These are phyloP conservation scores for Dioctria linearis DNA, from an alignment of 2,888 invertebrate genomes.

Conservation along the genomic window DNA sequence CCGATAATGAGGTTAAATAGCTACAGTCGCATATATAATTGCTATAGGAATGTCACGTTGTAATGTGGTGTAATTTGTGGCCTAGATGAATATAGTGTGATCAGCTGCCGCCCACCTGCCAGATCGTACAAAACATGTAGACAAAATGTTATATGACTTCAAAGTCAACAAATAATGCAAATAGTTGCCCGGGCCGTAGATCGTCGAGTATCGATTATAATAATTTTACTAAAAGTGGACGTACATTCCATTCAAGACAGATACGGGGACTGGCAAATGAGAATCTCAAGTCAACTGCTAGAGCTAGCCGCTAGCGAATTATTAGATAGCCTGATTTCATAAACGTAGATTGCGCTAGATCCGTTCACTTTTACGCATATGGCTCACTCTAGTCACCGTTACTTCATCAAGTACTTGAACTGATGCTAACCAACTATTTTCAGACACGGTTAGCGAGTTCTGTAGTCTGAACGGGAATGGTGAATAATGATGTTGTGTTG, in stretches of 20 bases:
- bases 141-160: not conserved
- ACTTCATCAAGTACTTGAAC: not conserved
- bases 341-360: not conserved
- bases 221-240: slow-evolving; percentile 1
- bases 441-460: not conserved
- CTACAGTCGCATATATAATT: not conserved
- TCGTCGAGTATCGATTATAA: not conserved
- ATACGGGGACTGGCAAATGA: not conserved
- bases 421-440: not conserved
- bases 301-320: too few relatives aligned
- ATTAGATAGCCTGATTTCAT: too few relatives aligned
- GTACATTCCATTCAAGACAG: not conserved
- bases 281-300: not conserved
- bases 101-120: not conserved
- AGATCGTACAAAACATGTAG: not conserved
- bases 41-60: slow-evolving; percentile 1
- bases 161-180: slow-evolving; percentile 1
- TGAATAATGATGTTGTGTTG: slow-evolving; percentile 23
- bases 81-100: slow-evolving; percentile 12
- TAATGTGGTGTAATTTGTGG: slow-evolving; percentile 5
- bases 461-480: not conserved
- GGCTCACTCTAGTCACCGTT: slow-evolving; percentile 29
- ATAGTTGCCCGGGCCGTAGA: not conserved
- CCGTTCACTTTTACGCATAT: slow-evolving; percentile 28
- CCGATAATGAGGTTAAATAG: slow-evolving; percentile 12